phyloP scores from a whole-genome alignment of 2,797 vertebrate genomes.

The Etheostoma nigrum region DNA sequence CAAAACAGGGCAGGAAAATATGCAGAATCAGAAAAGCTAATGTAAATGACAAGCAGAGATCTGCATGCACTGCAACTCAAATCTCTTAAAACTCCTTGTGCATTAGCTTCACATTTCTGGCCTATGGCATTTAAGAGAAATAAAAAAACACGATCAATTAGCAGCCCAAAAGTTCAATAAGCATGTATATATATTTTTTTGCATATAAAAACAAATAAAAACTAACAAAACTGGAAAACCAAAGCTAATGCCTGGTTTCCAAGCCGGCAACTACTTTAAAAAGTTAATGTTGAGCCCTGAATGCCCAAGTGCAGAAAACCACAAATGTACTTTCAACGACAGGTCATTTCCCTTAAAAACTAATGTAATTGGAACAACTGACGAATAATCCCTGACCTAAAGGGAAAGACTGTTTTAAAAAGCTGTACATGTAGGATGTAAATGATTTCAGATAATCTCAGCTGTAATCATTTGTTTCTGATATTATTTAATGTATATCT shows the following conservation, averaged over 20 bases:
- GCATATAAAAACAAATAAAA: too few relatives aligned
- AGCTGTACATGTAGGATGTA: background rate
- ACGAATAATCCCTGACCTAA: background rate
- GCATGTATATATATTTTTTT: background rate
- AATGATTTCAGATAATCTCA: constrained; percentile 10
- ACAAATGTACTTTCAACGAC: constrained; percentile 19
- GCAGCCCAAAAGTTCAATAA: background rate
- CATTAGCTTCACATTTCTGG: constrained; percentile 18
- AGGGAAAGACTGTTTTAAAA: background rate
- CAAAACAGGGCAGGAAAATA: constrained; percentile 38
- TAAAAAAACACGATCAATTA: constrained; percentile 19
- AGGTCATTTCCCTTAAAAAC: background rate
- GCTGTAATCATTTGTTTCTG: background rate
- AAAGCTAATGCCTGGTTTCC: too few relatives aligned
- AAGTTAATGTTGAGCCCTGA: background rate
- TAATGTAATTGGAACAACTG: background rate
- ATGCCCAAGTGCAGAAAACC: constrained; percentile 13
- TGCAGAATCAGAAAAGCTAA: constrained; percentile 29
- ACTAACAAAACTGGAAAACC: too few relatives aligned
- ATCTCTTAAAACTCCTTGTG: constrained; percentile 29
- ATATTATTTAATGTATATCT: background rate
- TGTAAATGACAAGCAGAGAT: constrained; percentile 33
- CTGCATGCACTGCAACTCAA: constrained; percentile 24
- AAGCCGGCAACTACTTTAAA: too few relatives aligned
- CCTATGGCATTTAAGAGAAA: constrained; percentile 26